Evolutionary conservation across 2,888 invertebrate species (phyloP).

Genomic region (Clostera curtula): DNA sequence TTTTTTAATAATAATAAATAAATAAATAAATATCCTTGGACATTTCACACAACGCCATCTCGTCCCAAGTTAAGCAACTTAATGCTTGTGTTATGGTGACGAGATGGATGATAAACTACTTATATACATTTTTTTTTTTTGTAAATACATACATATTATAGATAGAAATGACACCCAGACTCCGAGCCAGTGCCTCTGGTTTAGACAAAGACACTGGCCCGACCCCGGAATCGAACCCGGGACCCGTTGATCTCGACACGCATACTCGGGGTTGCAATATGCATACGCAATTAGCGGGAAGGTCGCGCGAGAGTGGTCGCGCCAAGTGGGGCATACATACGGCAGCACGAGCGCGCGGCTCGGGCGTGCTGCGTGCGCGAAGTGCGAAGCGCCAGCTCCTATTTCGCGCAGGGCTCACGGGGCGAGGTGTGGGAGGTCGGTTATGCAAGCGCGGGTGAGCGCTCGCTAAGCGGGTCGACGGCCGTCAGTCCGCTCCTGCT

Average conservation of each 20-base stretch:
- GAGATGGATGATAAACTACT: no score
- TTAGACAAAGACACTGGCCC: no score
- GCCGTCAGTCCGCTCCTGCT: slow-evolving; percentile 57
- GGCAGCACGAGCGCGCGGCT: slow-evolving; percentile 15
- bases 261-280: slow-evolving; percentile 29
- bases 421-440: slow-evolving; percentile 50
- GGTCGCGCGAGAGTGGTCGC: slow-evolving; percentile 43
- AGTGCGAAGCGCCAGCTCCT: slow-evolving; percentile 52
- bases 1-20: no score
- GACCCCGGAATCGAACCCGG: no score
- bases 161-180: no score
- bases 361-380: slow-evolving; percentile 31
- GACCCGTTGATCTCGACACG: slow-evolving; percentile 11
- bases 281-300: slow-evolving; percentile 59
- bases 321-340: slow-evolving; percentile 47
- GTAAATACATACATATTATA: no score
- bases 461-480: slow-evolving; percentile 81
- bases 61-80: no score
- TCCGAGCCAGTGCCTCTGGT: no score
- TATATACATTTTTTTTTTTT: no score
- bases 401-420: slow-evolving; percentile 40
- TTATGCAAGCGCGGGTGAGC: slow-evolving; percentile 77
- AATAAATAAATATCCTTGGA: no score
- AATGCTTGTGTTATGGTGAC: no score
- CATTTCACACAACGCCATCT: no score